phyloP scores from a whole-genome alignment of 2,888 invertebrate species.

The Strigamia transsilvanica region DNA sequence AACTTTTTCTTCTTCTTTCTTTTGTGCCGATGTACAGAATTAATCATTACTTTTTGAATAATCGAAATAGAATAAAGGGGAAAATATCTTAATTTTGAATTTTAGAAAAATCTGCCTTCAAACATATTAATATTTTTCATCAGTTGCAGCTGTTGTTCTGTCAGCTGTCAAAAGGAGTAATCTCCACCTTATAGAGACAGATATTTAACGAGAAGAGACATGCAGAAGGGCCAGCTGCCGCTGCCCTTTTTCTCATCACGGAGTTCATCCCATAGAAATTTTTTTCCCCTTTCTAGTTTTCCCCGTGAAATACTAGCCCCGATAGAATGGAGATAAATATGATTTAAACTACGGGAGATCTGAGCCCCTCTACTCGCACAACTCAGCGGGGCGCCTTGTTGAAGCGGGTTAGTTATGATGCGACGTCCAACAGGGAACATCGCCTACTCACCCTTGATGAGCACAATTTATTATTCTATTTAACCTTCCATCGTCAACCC shows the following conservation, averaged over 20 bases:
- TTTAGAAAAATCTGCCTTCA: not conserved
- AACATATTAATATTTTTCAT: slow-evolving; percentile 45
- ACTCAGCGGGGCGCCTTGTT: slow-evolving; percentile 40
- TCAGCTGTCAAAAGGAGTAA: slow-evolving; percentile 45
- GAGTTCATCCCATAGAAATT: slow-evolving; percentile 27
- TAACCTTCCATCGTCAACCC: slow-evolving; percentile 47
- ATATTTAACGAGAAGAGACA: slow-evolving; percentile 23
- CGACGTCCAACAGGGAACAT: slow-evolving; percentile 45
- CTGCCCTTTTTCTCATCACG: slow-evolving; percentile 49
- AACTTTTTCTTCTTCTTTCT: not conserved
- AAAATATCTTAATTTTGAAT: not conserved
- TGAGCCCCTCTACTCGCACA: slow-evolving; percentile 39
- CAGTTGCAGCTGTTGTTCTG: slow-evolving; percentile 46
- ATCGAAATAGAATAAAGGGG: not conserved
- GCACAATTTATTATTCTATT: slow-evolving; percentile 45
- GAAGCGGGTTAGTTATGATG: slow-evolving; percentile 48
- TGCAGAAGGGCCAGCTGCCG: slow-evolving; percentile 41
- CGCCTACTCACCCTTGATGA: slow-evolving; percentile 48
- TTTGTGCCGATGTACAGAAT: not conserved
- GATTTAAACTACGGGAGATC: slow-evolving; percentile 45
- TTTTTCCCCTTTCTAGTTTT: slow-evolving; percentile 38
- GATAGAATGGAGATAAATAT: slow-evolving; percentile 48
- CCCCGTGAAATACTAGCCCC: slow-evolving; percentile 43
- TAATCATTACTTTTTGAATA: not conserved
- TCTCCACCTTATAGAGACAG: slow-evolving; percentile 41